Base-by-base conservation (phyloP, 64 coral and sea anemone genomes). In the Actinia equina region DNA sequence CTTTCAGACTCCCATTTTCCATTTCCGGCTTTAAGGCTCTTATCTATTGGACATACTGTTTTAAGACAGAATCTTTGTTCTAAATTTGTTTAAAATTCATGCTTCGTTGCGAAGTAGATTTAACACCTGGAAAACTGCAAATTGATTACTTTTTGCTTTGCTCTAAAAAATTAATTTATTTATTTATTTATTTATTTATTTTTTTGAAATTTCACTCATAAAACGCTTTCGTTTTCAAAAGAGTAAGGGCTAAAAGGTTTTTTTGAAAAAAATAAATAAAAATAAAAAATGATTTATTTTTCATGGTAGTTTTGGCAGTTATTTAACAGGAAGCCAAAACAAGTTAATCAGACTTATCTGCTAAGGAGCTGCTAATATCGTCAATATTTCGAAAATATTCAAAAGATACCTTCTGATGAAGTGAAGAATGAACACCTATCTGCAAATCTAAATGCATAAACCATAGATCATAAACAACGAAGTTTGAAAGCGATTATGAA, bases 311-410 rank as follows among this genome's bases (percentile, higher is more conserved):
- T 65, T 30, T 74, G 13, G n/a, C 23, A 74, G 3, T 41, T 30
- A 74, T 3, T 27, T 74, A 17, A 9, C 69, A 26, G 37, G 69
- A 65, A 23, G 10, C 4, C 30, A 20, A 23, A 65, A 65, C 62
- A 65, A 65, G 5, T 65, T 65, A 65, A 23, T 65, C n/a, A 65
- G 22, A 65, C 62, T 25, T n/a, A 65, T 63, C 60, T 20, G 3
- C 18, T 65, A 65, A 25, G 19, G 19, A 65, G 62, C 62, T 65
- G 62, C n/a, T 65, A 65, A 65, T 65, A 20, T n/a, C n/a, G n/a
- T 9, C n/a, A 65, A 65, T 74, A 23, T 69, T 69, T 69, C n/a
- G 63, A 69, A 69, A 69, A 23, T 69, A 74, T 41, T 74, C 69
- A 74, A 14, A 74, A 41, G 9, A 74, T 65, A n/a, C 22, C 62